Percentiles rank a stretch among this genome's conserved stretches.
Conservation (phyloP, 92 coral and sea anemone species). For the Porites evermanni region DNA sequence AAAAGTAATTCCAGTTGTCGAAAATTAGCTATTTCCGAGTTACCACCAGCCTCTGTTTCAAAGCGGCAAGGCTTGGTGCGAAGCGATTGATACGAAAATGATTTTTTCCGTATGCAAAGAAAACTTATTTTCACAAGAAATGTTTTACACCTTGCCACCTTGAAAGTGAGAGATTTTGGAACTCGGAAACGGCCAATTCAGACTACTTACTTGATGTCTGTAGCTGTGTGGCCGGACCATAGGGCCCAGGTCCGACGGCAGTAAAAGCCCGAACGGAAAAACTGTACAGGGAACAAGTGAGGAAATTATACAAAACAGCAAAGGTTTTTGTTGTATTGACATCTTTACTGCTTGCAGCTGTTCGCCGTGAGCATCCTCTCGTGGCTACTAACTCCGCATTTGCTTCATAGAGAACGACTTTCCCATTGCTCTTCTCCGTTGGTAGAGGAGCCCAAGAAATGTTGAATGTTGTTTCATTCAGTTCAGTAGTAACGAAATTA, state of each 20-base stretch:
- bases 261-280: conserved; percentile 53
- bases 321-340: conserved; percentile 26
- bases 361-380: background rate
- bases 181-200: too few relatives aligned
- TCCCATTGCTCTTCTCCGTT: conserved; percentile 19
- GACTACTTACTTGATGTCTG: conserved; percentile 38
- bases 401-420: conserved; percentile 10
- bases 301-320: conserved; percentile 10
- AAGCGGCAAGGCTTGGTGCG: too few relatives aligned
- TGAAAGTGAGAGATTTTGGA: too few relatives aligned
- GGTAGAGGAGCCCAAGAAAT: conserved; percentile 15
- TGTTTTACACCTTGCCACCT: background rate
- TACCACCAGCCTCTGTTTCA: too few relatives aligned
- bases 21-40: too few relatives aligned
- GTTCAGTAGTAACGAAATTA: background rate
- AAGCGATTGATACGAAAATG: too few relatives aligned
- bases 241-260: conserved; percentile 54
- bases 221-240: background rate
- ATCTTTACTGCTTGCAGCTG: background rate
- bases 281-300: conserved; percentile 38
- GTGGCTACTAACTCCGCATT: background rate
- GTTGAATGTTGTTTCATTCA: conserved; percentile 22
- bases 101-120: too few relatives aligned
- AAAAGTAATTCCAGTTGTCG: too few relatives aligned
- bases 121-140: too few relatives aligned